Conservation (phyloP, 1,140 invertebrate genomes). For the Leptonema lineaticorne region DNA sequence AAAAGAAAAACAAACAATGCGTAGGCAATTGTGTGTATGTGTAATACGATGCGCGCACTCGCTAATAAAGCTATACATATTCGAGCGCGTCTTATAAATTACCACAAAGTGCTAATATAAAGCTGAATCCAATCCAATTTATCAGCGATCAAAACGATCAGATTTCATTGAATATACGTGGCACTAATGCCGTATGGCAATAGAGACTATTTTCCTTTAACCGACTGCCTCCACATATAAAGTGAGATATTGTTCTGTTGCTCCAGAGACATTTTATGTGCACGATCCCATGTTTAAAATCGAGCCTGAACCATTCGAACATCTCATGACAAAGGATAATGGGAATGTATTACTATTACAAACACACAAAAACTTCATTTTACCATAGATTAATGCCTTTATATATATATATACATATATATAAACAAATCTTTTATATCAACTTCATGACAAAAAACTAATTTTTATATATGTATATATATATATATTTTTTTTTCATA, state of each 20-base stretch:
- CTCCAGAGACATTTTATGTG: neutral
- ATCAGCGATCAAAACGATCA: conserved; percentile 40
- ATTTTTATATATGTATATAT: no score
- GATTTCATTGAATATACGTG: conserved; percentile 28
- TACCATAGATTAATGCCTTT: no score
- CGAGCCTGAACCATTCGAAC: neutral
- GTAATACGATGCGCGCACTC: conserved; percentile 20
- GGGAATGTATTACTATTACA: no score
- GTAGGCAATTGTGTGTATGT: conserved; percentile 14
- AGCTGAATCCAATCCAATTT: conserved; percentile 30
- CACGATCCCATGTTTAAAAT: neutral
- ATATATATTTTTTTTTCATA: no score
- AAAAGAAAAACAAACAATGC: conserved; percentile 1
- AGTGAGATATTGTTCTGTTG: conserved; percentile 31
- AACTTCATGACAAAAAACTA: no score
- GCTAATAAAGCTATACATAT: conserved; percentile 31
- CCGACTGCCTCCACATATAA: neutral
- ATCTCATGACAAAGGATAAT: neutral
- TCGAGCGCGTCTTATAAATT: conserved; percentile 25
- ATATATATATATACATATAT: no score
- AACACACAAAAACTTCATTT: no score
- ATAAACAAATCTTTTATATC: no score
- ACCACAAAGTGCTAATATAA: conserved; percentile 29
- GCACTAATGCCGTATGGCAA: neutral
- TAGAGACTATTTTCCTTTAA: neutral